phyloP scores from a whole-genome alignment of 2,113 vertebrate genomes.

The Argyrosomus japonicus region DNA sequence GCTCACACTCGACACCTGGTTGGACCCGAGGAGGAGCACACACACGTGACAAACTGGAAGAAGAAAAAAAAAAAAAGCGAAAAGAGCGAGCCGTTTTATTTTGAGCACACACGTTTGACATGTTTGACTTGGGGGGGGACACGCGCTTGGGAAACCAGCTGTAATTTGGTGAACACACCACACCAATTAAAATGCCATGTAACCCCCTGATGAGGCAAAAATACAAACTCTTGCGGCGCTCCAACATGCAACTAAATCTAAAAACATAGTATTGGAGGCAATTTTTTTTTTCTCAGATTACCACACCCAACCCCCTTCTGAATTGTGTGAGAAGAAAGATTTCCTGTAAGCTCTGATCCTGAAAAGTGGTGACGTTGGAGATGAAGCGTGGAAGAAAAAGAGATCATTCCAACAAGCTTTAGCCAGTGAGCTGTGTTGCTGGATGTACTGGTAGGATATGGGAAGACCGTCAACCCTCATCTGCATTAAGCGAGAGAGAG shows the following conservation, averaged over 20 bases:
- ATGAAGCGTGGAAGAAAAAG: no score
- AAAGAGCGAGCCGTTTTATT: slow-evolving; percentile 47
- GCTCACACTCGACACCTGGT: neutral
- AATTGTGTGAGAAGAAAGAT: neutral
- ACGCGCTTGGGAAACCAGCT: slow-evolving; percentile 52
- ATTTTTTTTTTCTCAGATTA: slow-evolving; percentile 1
- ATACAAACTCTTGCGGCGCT: slow-evolving; percentile 52
- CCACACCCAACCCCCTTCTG: slow-evolving; percentile 28
- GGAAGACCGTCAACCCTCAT: neutral
- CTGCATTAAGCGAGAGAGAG: neutral
- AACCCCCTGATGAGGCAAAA: slow-evolving; percentile 65
- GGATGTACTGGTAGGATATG: neutral
- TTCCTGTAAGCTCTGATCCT: slow-evolving; percentile 7
- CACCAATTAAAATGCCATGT: slow-evolving; percentile 64
- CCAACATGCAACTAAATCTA: slow-evolving; percentile 47
- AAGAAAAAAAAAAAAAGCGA: neutral
- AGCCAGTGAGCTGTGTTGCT: neutral
- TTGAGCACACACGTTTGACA: slow-evolving; percentile 44
- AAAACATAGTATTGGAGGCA: slow-evolving; percentile 35
- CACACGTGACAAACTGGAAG: neutral
- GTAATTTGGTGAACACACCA: slow-evolving; percentile 66
- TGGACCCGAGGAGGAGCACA: neutral
- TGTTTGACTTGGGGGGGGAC: slow-evolving; percentile 48
- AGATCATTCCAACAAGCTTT: neutral
- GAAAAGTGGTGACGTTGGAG: neutral